Evolutionary conservation across 2,113 vertebrate species (phyloP).

Genomic region (Xyliphius kryptos): DNA sequence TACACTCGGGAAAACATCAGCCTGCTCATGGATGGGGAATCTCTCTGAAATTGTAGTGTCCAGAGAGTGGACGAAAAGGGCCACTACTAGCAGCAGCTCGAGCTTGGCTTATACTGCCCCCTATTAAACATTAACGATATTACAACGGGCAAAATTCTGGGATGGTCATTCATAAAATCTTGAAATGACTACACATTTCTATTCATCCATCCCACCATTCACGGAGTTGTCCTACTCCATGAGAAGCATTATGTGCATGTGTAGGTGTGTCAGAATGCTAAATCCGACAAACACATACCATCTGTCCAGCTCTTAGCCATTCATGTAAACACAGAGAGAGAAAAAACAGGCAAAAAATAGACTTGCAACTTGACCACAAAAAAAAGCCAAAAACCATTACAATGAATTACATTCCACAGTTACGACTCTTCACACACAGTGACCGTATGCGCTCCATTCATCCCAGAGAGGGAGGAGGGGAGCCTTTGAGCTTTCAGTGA

Average conservation of each 20-base stretch:
- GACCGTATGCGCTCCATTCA: slow-evolving; percentile 36
- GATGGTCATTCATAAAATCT: slow-evolving; percentile 6
- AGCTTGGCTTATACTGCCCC: slow-evolving; percentile 52
- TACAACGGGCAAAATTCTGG: slow-evolving; percentile 4
- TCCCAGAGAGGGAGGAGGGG: slow-evolving; percentile 28
- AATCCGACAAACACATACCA: too few relatives aligned
- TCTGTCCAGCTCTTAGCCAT: too few relatives aligned
- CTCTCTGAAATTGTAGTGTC: too few relatives aligned
- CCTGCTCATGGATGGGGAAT: slow-evolving; percentile 8
- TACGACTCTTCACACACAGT: slow-evolving; percentile 42
- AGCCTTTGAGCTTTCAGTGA: slow-evolving; percentile 41
- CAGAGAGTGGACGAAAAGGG: too few relatives aligned
- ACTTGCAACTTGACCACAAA: slow-evolving; percentile 36
- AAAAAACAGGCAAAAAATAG: slow-evolving; percentile 34
- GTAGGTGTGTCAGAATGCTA: too few relatives aligned
- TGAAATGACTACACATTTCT: too few relatives aligned
- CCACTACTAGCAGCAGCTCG: background rate
- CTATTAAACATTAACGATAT: slow-evolving; percentile 47
- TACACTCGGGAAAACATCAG: slow-evolving; percentile 35
- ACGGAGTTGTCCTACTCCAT: too few relatives aligned
- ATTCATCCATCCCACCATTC: too few relatives aligned
- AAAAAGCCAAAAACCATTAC: slow-evolving; percentile 29
- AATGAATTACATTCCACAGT: slow-evolving; percentile 42
- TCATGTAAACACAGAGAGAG: slow-evolving; percentile 24
- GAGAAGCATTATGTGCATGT: too few relatives aligned